phyloP scores from a whole-genome alignment of 2,113 vertebrate genomes.

The Mustela lutreola region DNA sequence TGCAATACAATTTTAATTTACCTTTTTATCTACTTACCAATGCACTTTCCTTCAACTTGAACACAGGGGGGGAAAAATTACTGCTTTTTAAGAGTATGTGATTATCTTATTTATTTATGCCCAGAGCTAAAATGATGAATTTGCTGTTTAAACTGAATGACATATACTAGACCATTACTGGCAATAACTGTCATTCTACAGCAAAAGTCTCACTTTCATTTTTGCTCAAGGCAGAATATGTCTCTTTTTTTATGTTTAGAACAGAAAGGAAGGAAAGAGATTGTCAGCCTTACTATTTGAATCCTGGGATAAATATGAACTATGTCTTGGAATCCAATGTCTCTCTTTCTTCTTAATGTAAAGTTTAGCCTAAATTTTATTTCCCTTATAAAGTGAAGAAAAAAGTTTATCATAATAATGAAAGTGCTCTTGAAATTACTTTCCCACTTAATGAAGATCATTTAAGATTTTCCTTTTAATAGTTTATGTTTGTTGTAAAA shows the following conservation, averaged over 20 bases:
- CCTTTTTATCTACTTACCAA: conserved; percentile 29
- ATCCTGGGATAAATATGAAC: conserved; percentile 28
- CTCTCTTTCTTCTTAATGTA: background rate
- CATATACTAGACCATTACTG: conserved; percentile 34
- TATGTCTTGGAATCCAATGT: background rate
- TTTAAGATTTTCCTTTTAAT: background rate
- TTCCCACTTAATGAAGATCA: background rate
- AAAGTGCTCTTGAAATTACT: background rate
- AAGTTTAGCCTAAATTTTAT: conserved; percentile 4
- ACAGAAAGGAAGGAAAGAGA: background rate
- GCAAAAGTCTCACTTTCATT: conserved; percentile 15
- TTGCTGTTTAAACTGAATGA: conserved; percentile 12
- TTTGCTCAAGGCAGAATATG: conserved; percentile 42
- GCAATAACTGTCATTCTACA: conserved; percentile 25
- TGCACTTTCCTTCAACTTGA: background rate
- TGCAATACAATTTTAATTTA: background rate
- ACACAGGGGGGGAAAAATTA: background rate
- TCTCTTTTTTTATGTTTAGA: background rate
- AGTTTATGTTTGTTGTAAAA: background rate
- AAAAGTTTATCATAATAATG: background rate
- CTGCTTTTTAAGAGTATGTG: background rate
- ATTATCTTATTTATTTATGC: conserved; percentile 52
- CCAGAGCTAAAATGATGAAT: background rate
- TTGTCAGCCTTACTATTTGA: conserved; percentile 8
- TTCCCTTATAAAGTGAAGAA: background rate